Evolutionary conservation across 2,113 vertebrate species (phyloP).

Genomic region (Ariopsis seemanni): DNA sequence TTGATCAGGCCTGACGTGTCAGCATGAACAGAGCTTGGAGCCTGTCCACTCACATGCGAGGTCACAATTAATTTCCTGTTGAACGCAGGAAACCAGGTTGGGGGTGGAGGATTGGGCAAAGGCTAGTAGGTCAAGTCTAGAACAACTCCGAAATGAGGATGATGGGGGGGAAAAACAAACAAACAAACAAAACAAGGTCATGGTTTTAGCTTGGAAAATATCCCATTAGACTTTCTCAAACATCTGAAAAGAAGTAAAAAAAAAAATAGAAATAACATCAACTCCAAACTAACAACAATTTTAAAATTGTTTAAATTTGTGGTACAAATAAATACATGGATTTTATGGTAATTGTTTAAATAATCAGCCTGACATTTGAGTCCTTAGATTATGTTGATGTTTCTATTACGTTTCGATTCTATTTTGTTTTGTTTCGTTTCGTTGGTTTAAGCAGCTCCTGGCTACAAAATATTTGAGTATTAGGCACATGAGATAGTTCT

Average conservation of each 20-base stretch:
- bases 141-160: background rate
- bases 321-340: background rate
- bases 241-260: background rate
- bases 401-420: background rate
- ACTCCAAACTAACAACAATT: background rate
- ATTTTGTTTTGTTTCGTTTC: background rate
- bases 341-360: background rate
- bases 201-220: background rate
- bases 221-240: background rate
- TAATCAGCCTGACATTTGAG: background rate
- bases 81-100: background rate
- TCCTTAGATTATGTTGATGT: background rate
- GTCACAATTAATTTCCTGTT: slow-evolving; percentile 30
- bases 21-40: background rate
- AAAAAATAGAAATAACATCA: background rate
- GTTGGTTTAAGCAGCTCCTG: background rate
- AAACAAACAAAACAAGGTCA: too few relatives aligned
- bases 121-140: background rate
- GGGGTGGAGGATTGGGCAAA: background rate
- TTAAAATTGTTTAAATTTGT: background rate
- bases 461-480: background rate
- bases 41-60: slow-evolving; percentile 11
- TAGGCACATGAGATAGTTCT: background rate
- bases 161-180: background rate
- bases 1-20: slow-evolving; percentile 20